These are phyloP conservation scores for Apus apus DNA, from an alignment of 2,113 vertebrate genomes.

Conservation along the genomic window DNA sequence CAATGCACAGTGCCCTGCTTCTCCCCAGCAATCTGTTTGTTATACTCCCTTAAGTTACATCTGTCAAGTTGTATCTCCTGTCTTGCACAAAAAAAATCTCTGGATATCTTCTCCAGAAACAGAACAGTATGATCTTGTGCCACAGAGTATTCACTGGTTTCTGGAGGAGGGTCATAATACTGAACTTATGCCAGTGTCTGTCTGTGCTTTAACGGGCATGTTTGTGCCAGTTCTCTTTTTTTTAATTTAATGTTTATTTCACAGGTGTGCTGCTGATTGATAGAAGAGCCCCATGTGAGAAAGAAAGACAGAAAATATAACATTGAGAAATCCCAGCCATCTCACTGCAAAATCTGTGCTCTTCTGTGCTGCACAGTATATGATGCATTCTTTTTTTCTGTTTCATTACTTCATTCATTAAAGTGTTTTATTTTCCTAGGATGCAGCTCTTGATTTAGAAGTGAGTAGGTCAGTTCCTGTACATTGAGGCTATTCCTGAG, in stretches of 20 bases:
- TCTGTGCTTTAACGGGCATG: background rate
- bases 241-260: background rate
- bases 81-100: background rate
- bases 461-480: background rate
- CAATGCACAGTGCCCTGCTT: background rate
- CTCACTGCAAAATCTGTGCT: background rate
- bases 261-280: slow-evolving; percentile 19
- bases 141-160: background rate
- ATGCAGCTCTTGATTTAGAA: background rate
- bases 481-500: background rate
- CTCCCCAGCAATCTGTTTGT: background rate
- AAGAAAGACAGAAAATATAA: slow-evolving; percentile 4
- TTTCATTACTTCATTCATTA: background rate
- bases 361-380: background rate
- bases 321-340: background rate
- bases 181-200: background rate
- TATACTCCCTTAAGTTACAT: background rate
- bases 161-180: background rate
- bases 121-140: background rate
- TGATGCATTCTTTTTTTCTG: background rate
- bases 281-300: background rate
- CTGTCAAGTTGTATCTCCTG: background rate
- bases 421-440: background rate
- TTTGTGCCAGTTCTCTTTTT: background rate
- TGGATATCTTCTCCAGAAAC: background rate